Evolutionary conservation across 2,888 invertebrate species (phyloP), one percentile per base, ranked within the genome.

Genomic region (Chromoteleia sp.): DNA sequence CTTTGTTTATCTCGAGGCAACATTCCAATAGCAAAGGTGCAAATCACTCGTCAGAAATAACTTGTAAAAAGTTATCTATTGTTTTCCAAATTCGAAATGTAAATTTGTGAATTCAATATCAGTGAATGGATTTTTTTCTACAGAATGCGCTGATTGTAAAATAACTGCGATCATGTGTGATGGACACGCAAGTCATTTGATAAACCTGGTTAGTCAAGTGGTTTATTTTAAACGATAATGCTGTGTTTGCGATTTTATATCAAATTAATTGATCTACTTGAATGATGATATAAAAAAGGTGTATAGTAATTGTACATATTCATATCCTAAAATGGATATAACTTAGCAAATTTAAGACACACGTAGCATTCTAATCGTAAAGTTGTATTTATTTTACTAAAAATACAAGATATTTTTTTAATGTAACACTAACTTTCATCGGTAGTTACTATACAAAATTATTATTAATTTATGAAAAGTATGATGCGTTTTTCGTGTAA

Each of bases 281-380:
- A 63, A 33, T 54, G 54, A 54, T 21, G 33, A 43, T 54, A 19
- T 17, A n/a, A 43, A 10, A 33, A 30, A 33, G 14, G 21, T 63
- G 33, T 73, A 54, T 54, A 48, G 15, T 48, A 29, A 33, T 58
- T 75, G 65, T 75, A 75, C 36, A 75, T 67, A 75, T 41, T 61
- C 30, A 48, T 19, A 52, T 15, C 30, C 19, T 50, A 43, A 50
- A 41, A 33, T n/a, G n/a, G 8, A 50, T 54, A 61, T 73, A 48
- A 71, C 41, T 52, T 33, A 33, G n/a, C n/a, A n/a, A n/a, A n/a
- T n/a, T 8, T 33, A 8, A 33, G 8, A 33, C 7, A 14, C 2
- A 12, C n/a, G n/a, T n/a, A n/a, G n/a, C n/a, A n/a, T n/a, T n/a
- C n/a, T n/a, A n/a, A n/a, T n/a, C n/a, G n/a, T 4, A 39, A 14